phyloP scores from a whole-genome alignment of 2,113 vertebrate genomes.

The Nycticorax nycticorax region DNA sequence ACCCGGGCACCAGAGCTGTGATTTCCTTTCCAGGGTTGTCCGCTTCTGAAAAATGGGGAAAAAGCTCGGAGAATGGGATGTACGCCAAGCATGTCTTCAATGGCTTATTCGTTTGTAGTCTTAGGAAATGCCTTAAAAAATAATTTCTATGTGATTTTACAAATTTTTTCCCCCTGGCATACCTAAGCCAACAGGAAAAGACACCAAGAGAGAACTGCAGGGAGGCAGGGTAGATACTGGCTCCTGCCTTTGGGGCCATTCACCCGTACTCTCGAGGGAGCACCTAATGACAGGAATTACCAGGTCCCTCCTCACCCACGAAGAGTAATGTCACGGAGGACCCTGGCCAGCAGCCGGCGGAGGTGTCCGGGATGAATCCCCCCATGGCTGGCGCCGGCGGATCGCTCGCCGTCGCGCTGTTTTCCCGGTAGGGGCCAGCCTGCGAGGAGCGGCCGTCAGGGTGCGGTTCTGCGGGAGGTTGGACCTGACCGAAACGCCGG shows the following conservation, averaged over 20 bases:
- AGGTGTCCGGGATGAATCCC: constrained; percentile 34
- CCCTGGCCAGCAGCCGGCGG: neutral
- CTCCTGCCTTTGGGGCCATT: constrained; percentile 65
- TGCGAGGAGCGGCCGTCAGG: neutral
- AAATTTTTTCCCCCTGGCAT: neutral
- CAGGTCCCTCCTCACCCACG: constrained; percentile 63
- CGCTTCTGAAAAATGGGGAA: neutral
- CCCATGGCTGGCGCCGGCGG: neutral
- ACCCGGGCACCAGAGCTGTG: rapidly evolving
- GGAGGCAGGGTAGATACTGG: constrained; percentile 18
- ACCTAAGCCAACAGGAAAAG: neutral
- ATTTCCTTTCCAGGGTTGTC: neutral
- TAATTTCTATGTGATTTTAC: neutral
- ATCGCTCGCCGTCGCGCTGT: neutral
- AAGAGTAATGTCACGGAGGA: constrained; percentile 62
- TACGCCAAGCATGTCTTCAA: neutral
- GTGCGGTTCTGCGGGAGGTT: neutral
- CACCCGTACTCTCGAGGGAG: constrained; percentile 66
- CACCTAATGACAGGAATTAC: constrained; percentile 68
- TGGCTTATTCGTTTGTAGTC: neutral
- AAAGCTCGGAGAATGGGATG: neutral
- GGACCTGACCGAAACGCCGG: neutral
- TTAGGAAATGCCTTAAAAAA: neutral
- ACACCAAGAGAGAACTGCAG: neutral
- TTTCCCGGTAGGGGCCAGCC: neutral